Evolutionary conservation across 1,140 invertebrate genomes (phyloP), one percentile per base, ranked within the genome.

Genomic region (Drosophila mojavensis): DNA sequence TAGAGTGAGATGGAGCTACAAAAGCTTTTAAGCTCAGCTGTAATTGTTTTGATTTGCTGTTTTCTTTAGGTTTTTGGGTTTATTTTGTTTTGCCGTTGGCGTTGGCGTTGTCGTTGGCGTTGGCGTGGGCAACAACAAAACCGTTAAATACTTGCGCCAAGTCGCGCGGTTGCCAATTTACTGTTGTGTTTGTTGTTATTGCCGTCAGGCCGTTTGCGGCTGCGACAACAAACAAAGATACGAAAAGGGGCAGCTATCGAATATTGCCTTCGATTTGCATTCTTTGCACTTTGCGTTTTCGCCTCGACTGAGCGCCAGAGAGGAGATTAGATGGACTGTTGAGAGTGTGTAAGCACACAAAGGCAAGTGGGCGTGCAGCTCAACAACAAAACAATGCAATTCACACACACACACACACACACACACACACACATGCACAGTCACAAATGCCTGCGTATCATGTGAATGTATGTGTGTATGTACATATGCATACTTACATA

Each of bases 201-300:
- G 2, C 39, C 45, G 11, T 54, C 15, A 13, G 13, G 50, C 15
- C 28, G 1, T 17, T 3, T 39, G 15, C 15, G 30, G 30, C 4
- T n/a, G 51, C 51, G 7, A 15, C 53, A 55, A 24, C 20, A 67
- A 61, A 61, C 24, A 61, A 51, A 11, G 4, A 17, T 47, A 48
- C n/a, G 33, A 20, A 56, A 41, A 50, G 24, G 28, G 45, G 45
- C 48, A 66, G 47, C 53, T 48, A 48, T 53, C 48, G 26, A 72
- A 67, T 58, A 53, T 67, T 55, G 39, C 60, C 67, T 67, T 73
- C 45, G 39, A 15, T 64, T 72, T 73, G 64, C 64, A 60, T 66
- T 66, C 54, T 67, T 60, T 72, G 62, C 63, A 67, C 30, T 67
- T 73, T 61, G 48, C 24, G 28, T 30, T 60, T 6, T 26, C 30